Evolutionary conservation across 2,797 vertebrate species (phyloP).

Genomic region (Poecilia velifera): DNA sequence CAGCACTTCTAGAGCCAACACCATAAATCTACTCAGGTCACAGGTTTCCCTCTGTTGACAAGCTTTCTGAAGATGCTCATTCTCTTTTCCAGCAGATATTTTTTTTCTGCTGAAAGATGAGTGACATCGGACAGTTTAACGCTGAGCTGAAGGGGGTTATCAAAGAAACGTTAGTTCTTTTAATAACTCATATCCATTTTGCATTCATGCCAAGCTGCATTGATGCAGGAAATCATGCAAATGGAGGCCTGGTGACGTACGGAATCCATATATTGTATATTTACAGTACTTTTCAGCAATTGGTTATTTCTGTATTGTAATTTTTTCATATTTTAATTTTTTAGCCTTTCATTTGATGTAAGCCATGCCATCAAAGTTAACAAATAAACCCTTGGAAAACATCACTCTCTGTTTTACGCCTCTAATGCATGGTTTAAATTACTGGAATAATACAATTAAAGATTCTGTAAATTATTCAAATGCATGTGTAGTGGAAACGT

Average conservation of each 20-base stretch:
- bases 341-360: background rate
- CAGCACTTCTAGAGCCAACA: background rate
- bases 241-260: background rate
- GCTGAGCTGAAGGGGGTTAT: background rate
- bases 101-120: background rate
- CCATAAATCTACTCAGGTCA: background rate
- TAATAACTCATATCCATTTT: background rate
- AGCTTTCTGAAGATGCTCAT: background rate
- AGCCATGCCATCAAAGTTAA: background rate
- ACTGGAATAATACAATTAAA: background rate
- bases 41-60: background rate
- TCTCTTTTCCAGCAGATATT: background rate
- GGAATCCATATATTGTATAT: background rate
- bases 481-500: background rate
- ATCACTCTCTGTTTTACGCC: background rate
- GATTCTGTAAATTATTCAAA: background rate
- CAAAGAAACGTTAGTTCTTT: background rate
- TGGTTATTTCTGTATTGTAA: background rate
- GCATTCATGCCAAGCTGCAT: background rate
- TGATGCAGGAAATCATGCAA: background rate
- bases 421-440: background rate
- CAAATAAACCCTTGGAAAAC: background rate
- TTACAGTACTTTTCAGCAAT: background rate
- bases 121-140: background rate
- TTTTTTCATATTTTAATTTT: background rate